Base-by-base conservation (phyloP, 1,140 invertebrate genomes). In the Trichonephila clavata region DNA sequence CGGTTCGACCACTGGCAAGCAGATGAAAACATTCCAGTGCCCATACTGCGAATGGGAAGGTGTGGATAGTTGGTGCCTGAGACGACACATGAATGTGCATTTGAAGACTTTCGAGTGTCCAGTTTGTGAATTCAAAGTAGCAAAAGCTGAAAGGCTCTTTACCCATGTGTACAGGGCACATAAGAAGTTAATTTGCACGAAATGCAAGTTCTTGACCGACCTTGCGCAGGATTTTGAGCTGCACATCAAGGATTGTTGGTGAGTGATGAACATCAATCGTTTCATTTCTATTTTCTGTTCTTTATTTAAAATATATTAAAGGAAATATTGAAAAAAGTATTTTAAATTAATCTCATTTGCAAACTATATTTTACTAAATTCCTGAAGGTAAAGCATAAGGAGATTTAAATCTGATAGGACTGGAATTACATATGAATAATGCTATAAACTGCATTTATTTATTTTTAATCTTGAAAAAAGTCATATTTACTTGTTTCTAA, bases 81-180 rank as follows among this genome's bases (percentile, higher is more conserved):
- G 98, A 95, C 96, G 98, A 14, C 98, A 99, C 95, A 96, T 98
- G 90, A 98, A 98, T 96, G 98, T 98, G 21, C 98, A 99, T 95
- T 97, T 98, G 95, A 98, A 98, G 95, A 98, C 98, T 24, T 99
- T 98, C 95, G 97, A 97, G 18, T 99, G 98, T 95, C 97, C 97
- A 83, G 96, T 98, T 20, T 99, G 98, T 96, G 98, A 98, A 95
- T 99, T 98, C 96, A 98, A 98, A 96, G 98, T 98, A 71, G 98
- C 98, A 20, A 96, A 98, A 71, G 97, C 98, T n/a, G 98, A 98
- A 95, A 96, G 98, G 88, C 96, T 98, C 7, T 97, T 98, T 50
- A 98, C 98, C 2, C 98, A 99, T 95, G 98, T 98, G 20, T 96
- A 98, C 43, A 98, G 98, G 95, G 98, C 98, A 81, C 98, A 99